Conservation (phyloP, 2,113 vertebrate species). For the Zosterops japonicus region DNA sequence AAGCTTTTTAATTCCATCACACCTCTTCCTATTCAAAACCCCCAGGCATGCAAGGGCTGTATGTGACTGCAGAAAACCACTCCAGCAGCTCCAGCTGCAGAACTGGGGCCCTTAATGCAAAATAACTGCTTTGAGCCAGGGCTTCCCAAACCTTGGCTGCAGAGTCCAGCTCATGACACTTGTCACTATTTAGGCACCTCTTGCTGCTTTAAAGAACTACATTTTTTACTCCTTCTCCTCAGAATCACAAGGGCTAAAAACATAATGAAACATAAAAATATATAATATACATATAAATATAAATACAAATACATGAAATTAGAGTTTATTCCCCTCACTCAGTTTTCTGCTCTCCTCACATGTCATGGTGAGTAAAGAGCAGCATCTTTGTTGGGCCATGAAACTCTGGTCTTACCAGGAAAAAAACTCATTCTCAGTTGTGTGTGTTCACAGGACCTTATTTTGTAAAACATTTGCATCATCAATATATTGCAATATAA, state of each 20-base stretch:
- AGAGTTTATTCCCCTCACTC: neutral
- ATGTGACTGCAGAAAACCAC: neutral
- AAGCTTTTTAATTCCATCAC: neutral
- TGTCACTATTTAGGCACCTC: neutral
- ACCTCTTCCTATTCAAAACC: neutral
- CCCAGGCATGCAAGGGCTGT: neutral
- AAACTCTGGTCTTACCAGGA: neutral
- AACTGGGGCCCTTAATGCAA: fast-evolving
- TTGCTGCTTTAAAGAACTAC: neutral
- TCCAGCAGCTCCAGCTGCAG: neutral
- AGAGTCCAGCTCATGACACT: neutral
- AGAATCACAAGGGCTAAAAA: neutral
- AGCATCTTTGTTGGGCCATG: neutral
- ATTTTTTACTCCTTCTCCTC: neutral
- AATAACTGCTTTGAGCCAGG: neutral
- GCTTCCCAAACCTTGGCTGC: neutral
- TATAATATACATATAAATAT: neutral
- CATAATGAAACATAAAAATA: neutral
- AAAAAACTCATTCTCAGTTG: neutral
- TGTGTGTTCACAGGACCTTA: neutral
- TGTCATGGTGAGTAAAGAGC: neutral
- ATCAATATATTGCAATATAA: neutral
- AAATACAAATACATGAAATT: neutral
- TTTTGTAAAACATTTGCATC: neutral
- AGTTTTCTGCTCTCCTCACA: neutral